Percentiles rank a stretch among this genome's conserved stretches.
Conservation (phyloP, 2,888 invertebrate species). For the Hoplodrina blanda region DNA sequence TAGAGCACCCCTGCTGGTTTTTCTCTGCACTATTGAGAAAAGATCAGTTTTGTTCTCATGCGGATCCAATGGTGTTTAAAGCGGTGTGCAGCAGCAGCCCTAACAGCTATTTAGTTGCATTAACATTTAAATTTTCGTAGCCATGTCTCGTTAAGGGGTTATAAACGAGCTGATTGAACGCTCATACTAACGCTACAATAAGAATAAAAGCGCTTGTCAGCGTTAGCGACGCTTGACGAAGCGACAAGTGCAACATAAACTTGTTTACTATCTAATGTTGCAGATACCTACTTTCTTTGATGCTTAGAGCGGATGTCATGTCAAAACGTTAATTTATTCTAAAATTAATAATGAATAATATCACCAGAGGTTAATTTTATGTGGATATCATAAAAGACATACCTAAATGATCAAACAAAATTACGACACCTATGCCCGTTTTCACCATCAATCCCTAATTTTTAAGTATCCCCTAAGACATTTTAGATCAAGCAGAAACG, state of each 20-base stretch:
- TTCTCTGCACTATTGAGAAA: no score
- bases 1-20: no score
- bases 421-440: no score
- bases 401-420: no score
- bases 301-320: slow-evolving; percentile 3
- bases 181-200: slow-evolving; percentile 23
- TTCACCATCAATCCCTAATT: no score
- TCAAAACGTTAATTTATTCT: slow-evolving; percentile 1
- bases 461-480: no score
- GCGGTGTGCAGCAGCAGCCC: no score
- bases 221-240: slow-evolving; percentile 20
- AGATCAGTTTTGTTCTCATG: no score
- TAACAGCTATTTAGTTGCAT: background rate
- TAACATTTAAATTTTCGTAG: background rate
- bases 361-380: no score
- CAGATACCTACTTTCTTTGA: slow-evolving; percentile 25
- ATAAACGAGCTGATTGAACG: slow-evolving; percentile 23
- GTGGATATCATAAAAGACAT: no score
- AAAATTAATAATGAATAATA: no score
- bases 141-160: slow-evolving; percentile 27
- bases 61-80: background rate
- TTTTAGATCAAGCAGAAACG: no score
- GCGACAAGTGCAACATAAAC: slow-evolving; percentile 27
- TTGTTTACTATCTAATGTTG: slow-evolving; percentile 36
- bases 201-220: slow-evolving; percentile 32